Conservation (phyloP, 2,888 invertebrate genomes). For the Tiphia femorata region DNA sequence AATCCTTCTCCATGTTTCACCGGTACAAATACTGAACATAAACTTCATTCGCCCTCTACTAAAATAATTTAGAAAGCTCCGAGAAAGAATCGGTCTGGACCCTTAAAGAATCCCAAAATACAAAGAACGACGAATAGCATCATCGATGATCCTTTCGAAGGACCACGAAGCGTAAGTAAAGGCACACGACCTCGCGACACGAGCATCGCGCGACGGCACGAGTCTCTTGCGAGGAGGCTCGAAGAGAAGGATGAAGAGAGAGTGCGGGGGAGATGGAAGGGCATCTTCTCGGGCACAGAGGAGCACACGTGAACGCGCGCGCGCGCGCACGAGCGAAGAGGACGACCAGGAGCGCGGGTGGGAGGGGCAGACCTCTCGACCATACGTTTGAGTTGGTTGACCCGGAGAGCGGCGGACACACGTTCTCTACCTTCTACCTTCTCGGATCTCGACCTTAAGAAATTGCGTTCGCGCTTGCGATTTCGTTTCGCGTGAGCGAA, state of each 20-base stretch:
- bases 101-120: too few species aligned
- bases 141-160: too few species aligned
- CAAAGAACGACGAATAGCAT: too few species aligned
- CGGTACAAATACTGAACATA: too few species aligned
- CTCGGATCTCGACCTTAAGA: slow-evolving; percentile 58
- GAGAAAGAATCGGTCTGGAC: too few species aligned
- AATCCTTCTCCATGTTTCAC: too few species aligned
- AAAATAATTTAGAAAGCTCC: too few species aligned
- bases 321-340: slow-evolving; percentile 49
- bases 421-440: slow-evolving; percentile 59
- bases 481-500: slow-evolving; percentile 52
- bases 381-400: slow-evolving; percentile 66
- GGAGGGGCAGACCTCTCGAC: slow-evolving; percentile 54
- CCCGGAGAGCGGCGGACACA: slow-evolving; percentile 62
- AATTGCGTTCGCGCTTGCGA: slow-evolving; percentile 63
- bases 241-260: slow-evolving; percentile 26
- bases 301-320: slow-evolving; percentile 42
- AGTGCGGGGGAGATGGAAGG: background rate
- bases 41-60: too few species aligned
- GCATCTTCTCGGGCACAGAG: slow-evolving; percentile 3
- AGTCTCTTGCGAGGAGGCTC: slow-evolving; percentile 49
- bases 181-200: slow-evolving; percentile 37
- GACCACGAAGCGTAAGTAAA: slow-evolving; percentile 18
- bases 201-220: slow-evolving; percentile 53
- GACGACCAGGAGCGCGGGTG: slow-evolving; percentile 35